Base-by-base conservation (phyloP, 2,888 invertebrate species). In the Minunthozetes semirufus region DNA sequence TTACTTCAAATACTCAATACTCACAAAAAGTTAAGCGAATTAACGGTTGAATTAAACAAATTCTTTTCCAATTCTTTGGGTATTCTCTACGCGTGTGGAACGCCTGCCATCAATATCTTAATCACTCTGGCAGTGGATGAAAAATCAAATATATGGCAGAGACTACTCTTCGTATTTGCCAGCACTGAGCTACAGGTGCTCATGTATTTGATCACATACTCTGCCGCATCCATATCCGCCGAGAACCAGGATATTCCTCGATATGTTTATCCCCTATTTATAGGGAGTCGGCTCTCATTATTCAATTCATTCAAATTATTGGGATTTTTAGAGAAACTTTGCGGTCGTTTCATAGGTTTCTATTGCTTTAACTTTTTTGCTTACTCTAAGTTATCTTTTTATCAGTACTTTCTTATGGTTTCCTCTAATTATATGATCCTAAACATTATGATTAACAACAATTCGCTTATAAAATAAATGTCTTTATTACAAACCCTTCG, bases 331-430 rank as follows among this genome's bases (percentile, higher is more conserved):
- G 56, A 56, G 56, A 56, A 56, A 56, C 56, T 56, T 56, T 22
- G 22, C 56, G 9, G 25, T 22, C 56, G 25, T 19, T 56, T 56
- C 22, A 56, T 56, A 19, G 56, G 56, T 6, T 56, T 56, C 25
- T 56, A 56, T 56, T 56, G 56, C n/a, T 56, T 56, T 22, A 56
- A 56, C 19, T 56, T n/a, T n/a, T 56, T 56, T 56, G 5, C 56
- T 19, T 56, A 56, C 56, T 19, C n/a, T 56, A 56, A 56, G 11
- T 4, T 25, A 8, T 56, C 56, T 2, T 56, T 56, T 22, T 56
- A 56, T 25, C 17, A 56, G n/a, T 56, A 56, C 25, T 56, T 56
- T 25, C 22, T 56, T 2, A 22, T 56, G 5, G 56, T 56, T 19
- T 56, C 56, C 11, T 22, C 9, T 11, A 56, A 56, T 25, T 56